phyloP scores from a whole-genome alignment of 2,113 vertebrate species.

The Phalacrocorax aristotelis region DNA sequence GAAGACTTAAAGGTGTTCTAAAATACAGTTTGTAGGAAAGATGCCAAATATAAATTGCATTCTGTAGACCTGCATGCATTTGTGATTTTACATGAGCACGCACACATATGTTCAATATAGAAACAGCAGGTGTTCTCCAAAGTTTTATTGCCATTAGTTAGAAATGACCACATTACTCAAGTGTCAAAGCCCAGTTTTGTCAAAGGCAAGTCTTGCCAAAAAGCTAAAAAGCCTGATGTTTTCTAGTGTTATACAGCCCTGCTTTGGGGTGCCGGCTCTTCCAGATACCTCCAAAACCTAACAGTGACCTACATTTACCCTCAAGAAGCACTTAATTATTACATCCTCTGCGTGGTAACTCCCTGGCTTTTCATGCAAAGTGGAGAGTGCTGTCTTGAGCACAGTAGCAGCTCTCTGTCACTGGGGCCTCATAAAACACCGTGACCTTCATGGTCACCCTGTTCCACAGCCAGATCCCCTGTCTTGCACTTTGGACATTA shows the following conservation, averaged over 20 bases:
- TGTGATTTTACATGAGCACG: conserved; percentile 35
- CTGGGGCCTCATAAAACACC: background rate
- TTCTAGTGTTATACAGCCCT: background rate
- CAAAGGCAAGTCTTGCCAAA: background rate
- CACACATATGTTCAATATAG: conserved; percentile 49
- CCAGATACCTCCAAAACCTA: background rate
- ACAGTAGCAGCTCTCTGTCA: background rate
- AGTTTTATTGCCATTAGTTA: conserved; percentile 49
- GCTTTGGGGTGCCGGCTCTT: background rate
- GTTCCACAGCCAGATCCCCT: background rate
- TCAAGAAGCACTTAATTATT: background rate
- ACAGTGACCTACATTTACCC: background rate
- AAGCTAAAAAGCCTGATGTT: background rate
- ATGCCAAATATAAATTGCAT: conserved; percentile 21
- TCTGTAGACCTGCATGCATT: conserved; percentile 1
- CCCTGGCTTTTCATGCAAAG: background rate
- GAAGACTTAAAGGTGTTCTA: conserved; percentile 16
- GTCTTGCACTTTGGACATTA: background rate
- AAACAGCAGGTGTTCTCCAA: conserved; percentile 39
- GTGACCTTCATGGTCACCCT: background rate
- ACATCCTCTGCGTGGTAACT: background rate
- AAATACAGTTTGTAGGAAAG: conserved; percentile 13
- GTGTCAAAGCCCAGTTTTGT: conserved; percentile 19
- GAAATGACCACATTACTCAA: conserved; percentile 56
- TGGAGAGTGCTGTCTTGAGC: background rate